A percentile compares a stretch with the other conserved stretches of the same genome.
Evolutionary conservation across 2,888 invertebrate genomes (phyloP).

Genomic region (Dasysyrphus albostriatus): DNA sequence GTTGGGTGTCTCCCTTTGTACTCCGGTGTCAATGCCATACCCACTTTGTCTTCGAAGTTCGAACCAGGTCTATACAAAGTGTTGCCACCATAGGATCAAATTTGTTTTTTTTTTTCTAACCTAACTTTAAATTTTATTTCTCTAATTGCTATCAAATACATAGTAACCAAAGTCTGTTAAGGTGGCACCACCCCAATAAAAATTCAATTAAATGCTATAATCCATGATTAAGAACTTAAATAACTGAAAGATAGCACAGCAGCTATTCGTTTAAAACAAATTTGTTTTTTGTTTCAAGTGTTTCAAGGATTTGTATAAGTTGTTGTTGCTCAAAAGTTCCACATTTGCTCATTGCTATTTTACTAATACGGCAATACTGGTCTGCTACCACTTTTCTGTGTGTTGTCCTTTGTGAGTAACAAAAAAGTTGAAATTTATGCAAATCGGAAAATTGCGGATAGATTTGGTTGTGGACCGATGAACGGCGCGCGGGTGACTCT

Average conservation of each 20-base stretch:
- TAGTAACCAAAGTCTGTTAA: no score
- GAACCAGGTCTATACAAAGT: background rate
- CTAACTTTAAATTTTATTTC: no score
- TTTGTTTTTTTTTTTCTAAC: background rate
- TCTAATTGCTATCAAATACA: no score
- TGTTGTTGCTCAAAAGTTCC: no score
- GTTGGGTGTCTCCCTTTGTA: slow-evolving; percentile 51
- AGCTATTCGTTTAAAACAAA: no score
- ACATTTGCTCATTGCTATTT: no score
- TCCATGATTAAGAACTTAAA: no score
- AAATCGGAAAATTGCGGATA: slow-evolving; percentile 75
- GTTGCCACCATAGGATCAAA: background rate
- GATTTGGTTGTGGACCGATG: slow-evolving; percentile 68
- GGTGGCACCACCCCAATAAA: no score
- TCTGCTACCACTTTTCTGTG: slow-evolving; percentile 10
- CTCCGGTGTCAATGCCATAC: slow-evolving; percentile 63
- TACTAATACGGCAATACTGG: background rate
- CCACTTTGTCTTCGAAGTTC: slow-evolving; percentile 26
- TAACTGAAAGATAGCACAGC: no score
- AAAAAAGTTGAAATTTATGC: slow-evolving; percentile 71
- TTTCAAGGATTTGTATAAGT: no score
- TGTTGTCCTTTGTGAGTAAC: slow-evolving; percentile 31
- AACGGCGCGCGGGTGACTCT: slow-evolving; percentile 26
- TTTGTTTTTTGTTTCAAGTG: no score
- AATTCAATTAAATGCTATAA: no score